Evolutionary conservation across 2,113 vertebrate species (phyloP).

Genomic region (Calyptomena viridis): DNA sequence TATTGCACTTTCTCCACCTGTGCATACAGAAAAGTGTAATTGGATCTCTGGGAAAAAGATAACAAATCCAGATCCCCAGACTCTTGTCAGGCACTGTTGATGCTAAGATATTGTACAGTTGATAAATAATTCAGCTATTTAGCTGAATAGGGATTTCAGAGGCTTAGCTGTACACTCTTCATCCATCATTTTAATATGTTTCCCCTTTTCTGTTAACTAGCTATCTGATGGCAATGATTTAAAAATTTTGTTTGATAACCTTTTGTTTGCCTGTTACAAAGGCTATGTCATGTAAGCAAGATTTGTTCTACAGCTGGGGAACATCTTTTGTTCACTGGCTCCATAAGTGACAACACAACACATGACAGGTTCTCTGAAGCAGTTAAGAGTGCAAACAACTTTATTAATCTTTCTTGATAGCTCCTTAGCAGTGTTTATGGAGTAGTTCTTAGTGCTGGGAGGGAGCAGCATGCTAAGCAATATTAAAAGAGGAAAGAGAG

Average conservation of each 20-base stretch:
- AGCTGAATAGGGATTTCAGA: not conserved
- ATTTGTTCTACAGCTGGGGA: not conserved
- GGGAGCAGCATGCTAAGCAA: not conserved
- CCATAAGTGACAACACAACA: not conserved
- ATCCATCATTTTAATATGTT: slow-evolving; percentile 7
- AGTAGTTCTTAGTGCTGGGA: not conserved
- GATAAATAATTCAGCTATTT: slow-evolving; percentile 56
- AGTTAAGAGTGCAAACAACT: not conserved
- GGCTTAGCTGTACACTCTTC: not conserved
- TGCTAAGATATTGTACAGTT: not conserved
- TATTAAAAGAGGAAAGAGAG: not conserved
- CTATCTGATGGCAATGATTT: not conserved
- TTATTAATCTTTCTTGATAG: slow-evolving; percentile 28
- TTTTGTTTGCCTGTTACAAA: not conserved
- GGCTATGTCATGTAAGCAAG: not conserved
- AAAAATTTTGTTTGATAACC: not conserved
- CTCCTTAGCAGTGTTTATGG: not conserved
- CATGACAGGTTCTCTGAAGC: not conserved
- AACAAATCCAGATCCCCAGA: not conserved
- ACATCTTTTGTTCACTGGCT: not conserved
- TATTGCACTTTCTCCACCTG: not conserved
- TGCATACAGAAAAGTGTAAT: not conserved
- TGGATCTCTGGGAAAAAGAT: not conserved
- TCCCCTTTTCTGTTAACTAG: not conserved
- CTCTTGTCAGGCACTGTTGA: not conserved